A percentile compares a stretch with the other conserved stretches of the same genome.
These are phyloP conservation scores for Norana najaformis DNA, from an alignment of 2,888 invertebrate genomes.

Conservation along the genomic window DNA sequence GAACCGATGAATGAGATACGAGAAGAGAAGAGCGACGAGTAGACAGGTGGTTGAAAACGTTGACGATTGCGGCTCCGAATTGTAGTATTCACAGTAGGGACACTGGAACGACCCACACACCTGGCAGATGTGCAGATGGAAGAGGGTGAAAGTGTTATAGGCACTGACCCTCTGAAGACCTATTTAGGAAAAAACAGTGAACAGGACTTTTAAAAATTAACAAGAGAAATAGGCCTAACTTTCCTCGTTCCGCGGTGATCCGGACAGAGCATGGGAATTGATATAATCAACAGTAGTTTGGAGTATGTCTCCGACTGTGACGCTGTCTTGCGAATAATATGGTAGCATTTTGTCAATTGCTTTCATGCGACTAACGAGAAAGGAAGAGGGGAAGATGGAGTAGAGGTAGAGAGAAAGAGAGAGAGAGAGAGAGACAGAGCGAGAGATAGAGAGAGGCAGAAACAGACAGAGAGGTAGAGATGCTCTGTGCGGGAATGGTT, in stretches of 20 bases:
- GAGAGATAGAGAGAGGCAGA: no score
- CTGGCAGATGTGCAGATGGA: slow-evolving; percentile 61
- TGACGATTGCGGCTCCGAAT: slow-evolving; percentile 30
- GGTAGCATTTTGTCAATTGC: no score
- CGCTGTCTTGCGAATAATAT: no score
- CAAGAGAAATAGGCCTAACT: background rate
- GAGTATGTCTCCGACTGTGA: no score
- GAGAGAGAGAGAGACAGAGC: no score
- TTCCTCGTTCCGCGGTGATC: background rate
- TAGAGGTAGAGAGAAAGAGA: no score
- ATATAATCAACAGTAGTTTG: background rate
- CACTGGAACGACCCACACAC: slow-evolving; percentile 64
- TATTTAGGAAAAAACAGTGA: slow-evolving; percentile 42
- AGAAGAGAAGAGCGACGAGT: background rate
- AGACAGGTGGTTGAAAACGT: background rate
- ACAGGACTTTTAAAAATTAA: background rate
- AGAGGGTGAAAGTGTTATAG: slow-evolving; percentile 57
- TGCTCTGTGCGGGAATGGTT: background rate
- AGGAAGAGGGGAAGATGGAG: no score
- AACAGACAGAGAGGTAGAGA: background rate
- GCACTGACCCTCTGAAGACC: slow-evolving; percentile 57
- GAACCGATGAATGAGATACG: background rate
- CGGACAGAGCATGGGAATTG: no score
- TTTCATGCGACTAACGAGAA: no score
- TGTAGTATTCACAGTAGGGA: slow-evolving; percentile 62